Evolutionary conservation across 2,797 vertebrate species (phyloP), one percentile per base, ranked within the genome.

Genomic region (Remorina albescens): DNA sequence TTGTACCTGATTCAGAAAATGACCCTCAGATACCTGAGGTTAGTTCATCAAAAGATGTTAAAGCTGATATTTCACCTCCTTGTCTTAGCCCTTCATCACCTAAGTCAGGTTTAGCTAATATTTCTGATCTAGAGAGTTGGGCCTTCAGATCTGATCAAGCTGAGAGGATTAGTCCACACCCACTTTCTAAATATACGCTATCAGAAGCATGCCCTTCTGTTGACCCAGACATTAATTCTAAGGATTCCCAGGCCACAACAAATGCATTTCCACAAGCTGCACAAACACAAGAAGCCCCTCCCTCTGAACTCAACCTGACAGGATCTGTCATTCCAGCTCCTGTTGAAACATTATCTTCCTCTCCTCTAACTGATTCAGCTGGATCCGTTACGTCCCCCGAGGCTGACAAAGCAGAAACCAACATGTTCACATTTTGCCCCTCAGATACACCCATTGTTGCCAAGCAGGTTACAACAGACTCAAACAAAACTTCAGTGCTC

Each of bases 401-500:
- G 46, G 54, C 28, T 55, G 63, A 86, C 68, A 71, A 55, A 58
- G 54, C 66, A 68, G 72, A 72, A 67, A 59, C 57, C 16, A 58
- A 32, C 25, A 18, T 32, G 37, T 25, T 64, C 44, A 8, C 41
- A 19, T 42, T 30, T 13, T 21, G 41, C 25, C 15, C 70, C 3
- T 58, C 78, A 12, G 69, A 81, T 49, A 19, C 39, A 28, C 26
- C 16, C 8, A 57, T 49, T 25, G 18, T 28, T 51, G 36, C 46
- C 7, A 69, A 61, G 21, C 56, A 79, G n/a, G 46, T 37, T 64
- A 30, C 64, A 51, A 32, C 71, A 36, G 85, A 89, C 6, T 83
- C 86, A 1, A 74, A 85, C 44, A 78, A 88, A 69, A 79, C 83
- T 39, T 39, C 85, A 63, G 56, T 6, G 7, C 34, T 41, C 2